Evolutionary conservation across 2,888 invertebrate genomes (phyloP).

Genomic region (Dryobota labecula): DNA sequence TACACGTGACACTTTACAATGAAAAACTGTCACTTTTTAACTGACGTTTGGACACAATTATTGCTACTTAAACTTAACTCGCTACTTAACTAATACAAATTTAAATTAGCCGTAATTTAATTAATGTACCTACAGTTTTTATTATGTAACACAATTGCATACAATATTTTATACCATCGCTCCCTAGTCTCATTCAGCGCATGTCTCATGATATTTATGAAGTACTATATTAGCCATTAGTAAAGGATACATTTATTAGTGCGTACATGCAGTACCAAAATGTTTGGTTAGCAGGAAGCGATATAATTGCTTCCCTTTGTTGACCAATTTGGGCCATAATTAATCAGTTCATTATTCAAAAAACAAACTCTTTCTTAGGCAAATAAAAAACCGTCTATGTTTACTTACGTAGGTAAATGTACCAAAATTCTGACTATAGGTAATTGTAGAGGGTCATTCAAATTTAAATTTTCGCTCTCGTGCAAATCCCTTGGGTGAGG

Average conservation of each 20-base stretch:
- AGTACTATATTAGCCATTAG: too few species aligned
- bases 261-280: background rate
- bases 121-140: constrained; percentile 26
- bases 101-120: too few species aligned
- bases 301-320: constrained; percentile 49
- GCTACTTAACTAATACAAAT: too few species aligned
- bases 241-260: too few species aligned
- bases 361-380: constrained; percentile 62
- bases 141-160: constrained; percentile 19
- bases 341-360: constrained; percentile 52
- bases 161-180: constrained; percentile 5
- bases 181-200: constrained; percentile 19
- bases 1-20: too few species aligned
- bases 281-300: constrained; percentile 18
- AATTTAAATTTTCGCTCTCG: constrained; percentile 89
- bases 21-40: too few species aligned
- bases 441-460: constrained; percentile 84
- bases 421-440: constrained; percentile 78
- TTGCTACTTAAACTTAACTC: too few species aligned
- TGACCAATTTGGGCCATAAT: constrained; percentile 55
- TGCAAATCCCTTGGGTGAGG: constrained; percentile 84
- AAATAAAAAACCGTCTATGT: constrained; percentile 62
- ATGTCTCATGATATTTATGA: background rate
- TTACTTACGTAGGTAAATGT: constrained; percentile 66
- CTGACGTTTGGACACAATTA: too few species aligned